phyloP scores from a whole-genome alignment of 2,797 vertebrate genomes.

The Phalanger gymnotis region DNA sequence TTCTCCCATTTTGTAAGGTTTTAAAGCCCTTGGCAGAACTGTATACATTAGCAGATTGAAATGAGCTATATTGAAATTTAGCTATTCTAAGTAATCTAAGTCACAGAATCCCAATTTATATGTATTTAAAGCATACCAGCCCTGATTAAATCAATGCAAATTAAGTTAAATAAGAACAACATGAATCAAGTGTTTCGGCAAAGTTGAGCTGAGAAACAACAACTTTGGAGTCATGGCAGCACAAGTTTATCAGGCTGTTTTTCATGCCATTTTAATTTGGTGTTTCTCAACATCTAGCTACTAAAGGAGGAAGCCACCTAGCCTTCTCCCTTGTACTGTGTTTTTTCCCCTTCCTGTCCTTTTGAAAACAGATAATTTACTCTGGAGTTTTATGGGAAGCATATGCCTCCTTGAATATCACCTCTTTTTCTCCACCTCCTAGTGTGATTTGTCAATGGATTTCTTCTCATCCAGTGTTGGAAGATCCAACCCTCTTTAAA shows the following conservation, averaged over 20 bases:
- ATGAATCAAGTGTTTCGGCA: constrained; percentile 77
- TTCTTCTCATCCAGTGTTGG: neutral
- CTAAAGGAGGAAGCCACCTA: constrained; percentile 20
- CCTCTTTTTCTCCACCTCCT: neutral
- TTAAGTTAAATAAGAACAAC: constrained; percentile 81
- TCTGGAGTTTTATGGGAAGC: neutral
- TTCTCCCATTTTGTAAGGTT: constrained; percentile 82
- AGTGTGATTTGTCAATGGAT: neutral
- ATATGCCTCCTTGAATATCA: neutral
- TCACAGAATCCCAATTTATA: constrained; percentile 77
- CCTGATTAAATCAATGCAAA: constrained; percentile 81
- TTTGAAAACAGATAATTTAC: neutral
- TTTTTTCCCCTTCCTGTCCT: neutral
- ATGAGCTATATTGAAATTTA: constrained; percentile 86
- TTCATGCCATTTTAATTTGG: constrained; percentile 59
- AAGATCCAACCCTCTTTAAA: neutral
- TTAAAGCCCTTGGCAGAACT: constrained; percentile 83
- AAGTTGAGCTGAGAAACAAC: constrained; percentile 74
- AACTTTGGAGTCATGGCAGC: constrained; percentile 67
- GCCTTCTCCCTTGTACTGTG: constrained; percentile 2
- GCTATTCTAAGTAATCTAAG: constrained; percentile 83
- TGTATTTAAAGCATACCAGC: constrained; percentile 81
- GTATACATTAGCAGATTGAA: constrained; percentile 86
- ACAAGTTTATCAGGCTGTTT: constrained; percentile 54
- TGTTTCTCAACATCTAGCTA: constrained; percentile 38